Percentiles rank a stretch among this genome's conserved stretches.
These are phyloP conservation scores for Drosophila cardini DNA, from an alignment of 1,140 invertebrate genomes.

Conservation along the genomic window DNA sequence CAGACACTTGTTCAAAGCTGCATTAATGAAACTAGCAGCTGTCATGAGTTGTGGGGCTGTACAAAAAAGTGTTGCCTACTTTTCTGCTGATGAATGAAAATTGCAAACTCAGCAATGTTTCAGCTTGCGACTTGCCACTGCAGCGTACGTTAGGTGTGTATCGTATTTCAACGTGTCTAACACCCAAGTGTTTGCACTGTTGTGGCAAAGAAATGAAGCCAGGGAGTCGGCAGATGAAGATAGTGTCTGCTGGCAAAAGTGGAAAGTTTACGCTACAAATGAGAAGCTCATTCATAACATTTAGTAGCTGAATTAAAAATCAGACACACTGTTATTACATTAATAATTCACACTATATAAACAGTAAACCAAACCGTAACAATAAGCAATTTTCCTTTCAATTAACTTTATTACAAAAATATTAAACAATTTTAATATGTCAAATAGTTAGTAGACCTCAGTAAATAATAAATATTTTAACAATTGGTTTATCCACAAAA, in stretches of 20 bases:
- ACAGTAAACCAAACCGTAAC: too few species aligned
- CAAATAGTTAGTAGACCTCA: too few species aligned
- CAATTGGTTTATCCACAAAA: neutral
- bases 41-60: constrained; percentile 2
- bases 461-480: neutral
- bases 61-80: constrained; percentile 48
- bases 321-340: too few species aligned
- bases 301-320: neutral
- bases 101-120: constrained; percentile 28
- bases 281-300: neutral
- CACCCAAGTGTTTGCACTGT: constrained; percentile 7
- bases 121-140: constrained; percentile 4
- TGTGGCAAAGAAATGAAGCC: neutral
- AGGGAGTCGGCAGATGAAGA: constrained; percentile 21
- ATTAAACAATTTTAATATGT: too few species aligned
- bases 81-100: constrained; percentile 45
- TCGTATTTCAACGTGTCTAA: constrained; percentile 30
- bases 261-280: neutral
- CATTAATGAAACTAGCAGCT: constrained; percentile 34
- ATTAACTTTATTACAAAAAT: too few species aligned
- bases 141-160: constrained; percentile 2
- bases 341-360: too few species aligned
- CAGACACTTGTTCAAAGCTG: constrained; percentile 17
- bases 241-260: constrained; percentile 10
- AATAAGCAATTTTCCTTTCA: too few species aligned